phyloP scores from a whole-genome alignment of 2,113 vertebrate genomes.

The Solea senegalensis region DNA sequence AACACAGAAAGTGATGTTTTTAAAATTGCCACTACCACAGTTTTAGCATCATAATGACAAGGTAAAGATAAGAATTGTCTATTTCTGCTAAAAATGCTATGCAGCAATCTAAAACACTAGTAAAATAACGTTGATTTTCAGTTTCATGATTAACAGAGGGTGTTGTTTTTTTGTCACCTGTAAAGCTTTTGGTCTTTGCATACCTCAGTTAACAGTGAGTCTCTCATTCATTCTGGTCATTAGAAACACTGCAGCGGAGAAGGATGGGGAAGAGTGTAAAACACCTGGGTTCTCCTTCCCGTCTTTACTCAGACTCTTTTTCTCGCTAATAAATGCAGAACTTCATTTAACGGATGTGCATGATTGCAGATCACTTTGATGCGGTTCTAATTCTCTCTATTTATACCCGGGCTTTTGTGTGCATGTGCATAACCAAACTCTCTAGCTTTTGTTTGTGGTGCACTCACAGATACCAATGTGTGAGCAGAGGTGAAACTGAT shows the following conservation, averaged over 20 bases:
- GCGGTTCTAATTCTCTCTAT: slow-evolving; percentile 59
- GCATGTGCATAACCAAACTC: slow-evolving; percentile 49
- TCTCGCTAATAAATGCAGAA: slow-evolving; percentile 74
- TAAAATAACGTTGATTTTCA: not conserved
- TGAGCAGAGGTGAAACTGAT: slow-evolving; percentile 39
- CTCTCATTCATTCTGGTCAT: slow-evolving; percentile 18
- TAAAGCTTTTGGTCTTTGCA: slow-evolving; percentile 5
- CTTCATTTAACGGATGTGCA: slow-evolving; percentile 83
- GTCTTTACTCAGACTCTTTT: slow-evolving; percentile 19
- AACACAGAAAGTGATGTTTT: too few species aligned
- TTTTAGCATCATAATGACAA: too few species aligned
- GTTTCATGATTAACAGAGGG: not conserved
- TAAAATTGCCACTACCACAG: too few species aligned
- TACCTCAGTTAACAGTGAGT: slow-evolving; percentile 22
- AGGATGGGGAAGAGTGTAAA: slow-evolving; percentile 12
- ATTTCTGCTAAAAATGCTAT: too few species aligned
- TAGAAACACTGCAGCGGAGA: slow-evolving; percentile 5
- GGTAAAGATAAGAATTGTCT: too few species aligned
- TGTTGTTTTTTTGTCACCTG: not conserved
- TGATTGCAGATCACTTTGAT: slow-evolving; percentile 79
- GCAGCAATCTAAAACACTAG: too few species aligned
- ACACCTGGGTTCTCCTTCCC: slow-evolving; percentile 27
- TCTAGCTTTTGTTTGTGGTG: slow-evolving; percentile 55
- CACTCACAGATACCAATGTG: slow-evolving; percentile 27
- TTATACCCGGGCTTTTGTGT: slow-evolving; percentile 51